Conservation (phyloP, 2,797 vertebrate genomes). For the Xiphorhynchus erythropygius region DNA sequence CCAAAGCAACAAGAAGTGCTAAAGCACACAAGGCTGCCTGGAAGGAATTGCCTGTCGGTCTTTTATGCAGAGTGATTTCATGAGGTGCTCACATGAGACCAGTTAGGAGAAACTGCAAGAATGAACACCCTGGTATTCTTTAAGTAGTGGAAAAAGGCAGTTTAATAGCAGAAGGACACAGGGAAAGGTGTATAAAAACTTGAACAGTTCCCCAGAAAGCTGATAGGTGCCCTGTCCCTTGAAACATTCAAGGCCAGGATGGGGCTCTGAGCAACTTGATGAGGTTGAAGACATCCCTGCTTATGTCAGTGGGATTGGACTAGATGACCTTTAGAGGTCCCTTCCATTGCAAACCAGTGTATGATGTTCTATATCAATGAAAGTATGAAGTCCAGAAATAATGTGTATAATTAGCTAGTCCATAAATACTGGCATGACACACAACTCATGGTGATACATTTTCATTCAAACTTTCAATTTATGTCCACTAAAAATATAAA, state of each 20-base stretch:
- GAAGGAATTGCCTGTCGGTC: neutral
- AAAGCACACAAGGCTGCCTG: neutral
- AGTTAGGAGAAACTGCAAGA: neutral
- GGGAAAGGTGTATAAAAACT: neutral
- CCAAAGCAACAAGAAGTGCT: neutral
- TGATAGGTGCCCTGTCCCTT: neutral
- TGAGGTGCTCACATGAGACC: neutral
- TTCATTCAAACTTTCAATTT: neutral
- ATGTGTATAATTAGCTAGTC: neutral
- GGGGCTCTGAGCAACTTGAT: neutral
- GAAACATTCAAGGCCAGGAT: neutral
- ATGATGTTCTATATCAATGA: neutral
- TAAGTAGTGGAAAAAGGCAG: neutral
- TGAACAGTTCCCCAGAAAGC: neutral
- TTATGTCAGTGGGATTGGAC: neutral
- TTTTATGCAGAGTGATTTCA: neutral
- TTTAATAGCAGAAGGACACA: neutral
- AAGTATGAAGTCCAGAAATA: neutral
- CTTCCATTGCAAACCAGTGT: neutral
- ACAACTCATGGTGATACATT: rapidly evolving
- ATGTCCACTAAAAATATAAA: neutral
- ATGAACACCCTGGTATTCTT: neutral
- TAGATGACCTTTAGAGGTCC: neutral
- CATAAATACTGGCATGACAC: neutral
- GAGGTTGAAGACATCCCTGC: neutral